phyloP scores from a whole-genome alignment of 2,888 invertebrate genomes.

The Drosophila suboccidentalis region DNA sequence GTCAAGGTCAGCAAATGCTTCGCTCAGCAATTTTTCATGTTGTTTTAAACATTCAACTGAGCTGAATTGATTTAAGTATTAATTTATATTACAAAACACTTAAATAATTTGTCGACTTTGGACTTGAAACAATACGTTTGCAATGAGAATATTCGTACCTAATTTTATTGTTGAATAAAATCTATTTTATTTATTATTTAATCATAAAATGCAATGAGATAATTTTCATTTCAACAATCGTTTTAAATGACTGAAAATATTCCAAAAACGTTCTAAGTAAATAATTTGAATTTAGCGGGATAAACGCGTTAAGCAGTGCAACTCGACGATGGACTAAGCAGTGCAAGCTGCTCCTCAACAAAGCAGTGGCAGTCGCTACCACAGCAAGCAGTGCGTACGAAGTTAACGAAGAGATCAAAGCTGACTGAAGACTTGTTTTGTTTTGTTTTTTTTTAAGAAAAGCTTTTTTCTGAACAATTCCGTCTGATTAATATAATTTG shows the following conservation, averaged over 20 bases:
- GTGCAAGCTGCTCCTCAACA: background rate
- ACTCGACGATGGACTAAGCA: constrained; percentile 9
- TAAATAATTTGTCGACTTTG: background rate
- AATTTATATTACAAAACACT: background rate
- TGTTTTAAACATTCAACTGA: background rate
- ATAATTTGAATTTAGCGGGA: background rate
- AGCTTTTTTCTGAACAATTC: background rate
- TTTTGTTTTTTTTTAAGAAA: background rate
- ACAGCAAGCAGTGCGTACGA: constrained; percentile 28
- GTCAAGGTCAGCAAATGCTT: constrained; percentile 60
- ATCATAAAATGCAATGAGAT: no score
- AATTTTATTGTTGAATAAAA: background rate
- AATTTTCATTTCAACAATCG: no score
- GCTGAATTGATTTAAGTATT: constrained; percentile 7
- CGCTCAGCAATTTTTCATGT: background rate
- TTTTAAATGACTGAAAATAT: no score
- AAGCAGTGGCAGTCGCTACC: constrained; percentile 10
- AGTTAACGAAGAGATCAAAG: constrained; percentile 51
- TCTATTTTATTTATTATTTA: no score
- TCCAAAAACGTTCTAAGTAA: background rate
- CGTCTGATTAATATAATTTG: constrained; percentile 2
- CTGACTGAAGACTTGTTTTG: background rate
- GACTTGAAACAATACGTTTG: background rate
- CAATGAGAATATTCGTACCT: background rate
- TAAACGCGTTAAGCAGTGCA: constrained; percentile 34